Conservation (phyloP, 2,888 invertebrate genomes). For the Rotaria macrura region DNA sequence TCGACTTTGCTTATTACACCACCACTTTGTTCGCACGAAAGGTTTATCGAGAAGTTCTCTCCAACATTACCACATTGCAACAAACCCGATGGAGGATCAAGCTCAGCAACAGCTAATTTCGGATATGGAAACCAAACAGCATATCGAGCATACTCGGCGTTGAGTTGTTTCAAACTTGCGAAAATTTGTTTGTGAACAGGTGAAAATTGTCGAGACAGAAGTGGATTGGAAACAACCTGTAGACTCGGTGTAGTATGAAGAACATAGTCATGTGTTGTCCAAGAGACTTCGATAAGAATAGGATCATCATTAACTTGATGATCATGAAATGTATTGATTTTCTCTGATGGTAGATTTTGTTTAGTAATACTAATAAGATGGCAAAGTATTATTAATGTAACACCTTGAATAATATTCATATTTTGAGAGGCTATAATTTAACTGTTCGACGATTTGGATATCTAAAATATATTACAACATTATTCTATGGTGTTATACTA, state of each 20-base stretch:
- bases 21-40: neutral
- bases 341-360: neutral
- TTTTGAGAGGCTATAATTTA: no score
- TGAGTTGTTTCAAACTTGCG: neutral
- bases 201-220: neutral
- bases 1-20: neutral
- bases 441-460: no score
- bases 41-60: neutral
- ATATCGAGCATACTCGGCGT: neutral
- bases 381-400: neutral
- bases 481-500: no score
- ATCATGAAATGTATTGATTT: neutral
- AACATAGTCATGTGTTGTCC: neutral
- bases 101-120: neutral
- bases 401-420: neutral
- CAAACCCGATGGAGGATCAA: neutral
- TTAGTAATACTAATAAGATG: neutral
- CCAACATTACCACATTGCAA: conserved; percentile 2
- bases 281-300: neutral
- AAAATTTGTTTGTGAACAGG: neutral
- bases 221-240: neutral
- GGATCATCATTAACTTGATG: neutral
- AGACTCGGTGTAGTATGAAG: neutral
- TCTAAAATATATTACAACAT: no score
- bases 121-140: conserved; percentile 10